Conservation (phyloP, 2,888 invertebrate species). For the Microdon myrmicae region DNA sequence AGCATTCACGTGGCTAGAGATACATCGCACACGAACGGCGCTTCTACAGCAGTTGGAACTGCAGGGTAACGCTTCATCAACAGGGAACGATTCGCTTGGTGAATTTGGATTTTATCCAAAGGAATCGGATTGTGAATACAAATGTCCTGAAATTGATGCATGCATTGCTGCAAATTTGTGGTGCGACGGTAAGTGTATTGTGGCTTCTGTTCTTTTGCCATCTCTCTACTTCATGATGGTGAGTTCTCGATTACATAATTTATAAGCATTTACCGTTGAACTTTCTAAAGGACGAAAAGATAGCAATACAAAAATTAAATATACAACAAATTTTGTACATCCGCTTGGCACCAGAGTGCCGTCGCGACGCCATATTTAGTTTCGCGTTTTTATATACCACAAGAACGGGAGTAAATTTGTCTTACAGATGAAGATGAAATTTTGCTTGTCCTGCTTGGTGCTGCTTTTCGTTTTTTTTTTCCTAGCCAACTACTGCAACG, state of each 20-base stretch:
- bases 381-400: slow-evolving; percentile 21
- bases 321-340: slow-evolving; percentile 4
- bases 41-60: slow-evolving; percentile 71
- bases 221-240: slow-evolving; percentile 20
- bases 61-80: slow-evolving; percentile 61
- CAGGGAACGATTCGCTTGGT: slow-evolving; percentile 64
- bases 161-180: slow-evolving; percentile 80
- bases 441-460: too few relatives aligned
- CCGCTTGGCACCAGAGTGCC: slow-evolving; percentile 9
- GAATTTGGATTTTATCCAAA: slow-evolving; percentile 67
- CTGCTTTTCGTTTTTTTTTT: slow-evolving; percentile 38
- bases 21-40: slow-evolving; percentile 73
- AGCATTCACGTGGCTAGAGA: slow-evolving; percentile 82
- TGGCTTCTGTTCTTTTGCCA: slow-evolving; percentile 8
- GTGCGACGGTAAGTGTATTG: slow-evolving; percentile 74
- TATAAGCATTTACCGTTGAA: slow-evolving; percentile 17
- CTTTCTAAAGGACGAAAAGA: background rate
- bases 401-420: slow-evolving; percentile 35
- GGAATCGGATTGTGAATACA: slow-evolving; percentile 71
- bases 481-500: slow-evolving; percentile 17
- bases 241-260: slow-evolving; percentile 35
- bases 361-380: background rate
- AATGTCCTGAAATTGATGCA: slow-evolving; percentile 80
- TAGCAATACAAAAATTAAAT: slow-evolving; percentile 19
- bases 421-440: slow-evolving; percentile 46